These are phyloP conservation scores for Tipula helvola DNA, from an alignment of 2,888 invertebrate genomes.

Conservation along the genomic window DNA sequence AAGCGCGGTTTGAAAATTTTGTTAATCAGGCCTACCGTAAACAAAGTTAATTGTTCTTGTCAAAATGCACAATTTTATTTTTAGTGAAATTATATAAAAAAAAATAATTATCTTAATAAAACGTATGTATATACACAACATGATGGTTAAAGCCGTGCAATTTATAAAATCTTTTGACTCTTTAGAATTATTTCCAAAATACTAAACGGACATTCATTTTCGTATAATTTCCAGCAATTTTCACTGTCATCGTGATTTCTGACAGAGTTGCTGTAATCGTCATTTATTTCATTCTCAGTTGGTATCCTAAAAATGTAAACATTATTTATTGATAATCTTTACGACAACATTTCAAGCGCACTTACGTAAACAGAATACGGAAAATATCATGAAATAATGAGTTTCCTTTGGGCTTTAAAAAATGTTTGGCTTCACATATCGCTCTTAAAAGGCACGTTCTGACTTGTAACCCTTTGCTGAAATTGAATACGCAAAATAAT, in stretches of 20 bases:
- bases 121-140: no score
- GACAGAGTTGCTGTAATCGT: conserved; percentile 6
- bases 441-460: conserved; percentile 46
- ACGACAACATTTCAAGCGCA: conserved; percentile 16
- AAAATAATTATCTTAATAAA: no score
- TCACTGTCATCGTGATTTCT: not conserved
- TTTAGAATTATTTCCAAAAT: not conserved
- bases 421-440: conserved; percentile 51
- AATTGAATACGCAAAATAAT: not conserved
- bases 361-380: conserved; percentile 49
- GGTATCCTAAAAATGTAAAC: not conserved
- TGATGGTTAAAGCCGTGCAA: no score
- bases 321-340: not conserved
- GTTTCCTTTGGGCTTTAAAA: conserved; percentile 44
- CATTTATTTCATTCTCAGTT: not conserved
- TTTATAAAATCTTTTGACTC: not conserved
- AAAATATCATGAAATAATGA: conserved; percentile 55
- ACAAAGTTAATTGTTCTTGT: no score
- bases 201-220: conserved; percentile 8
- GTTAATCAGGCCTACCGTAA: no score
- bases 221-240: not conserved
- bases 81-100: no score
- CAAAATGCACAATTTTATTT: no score
- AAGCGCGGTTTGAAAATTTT: no score
- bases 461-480: not conserved